Evolutionary conservation across 1,140 invertebrate species (phyloP).

Genomic region (Notospermus geniculatus): DNA sequence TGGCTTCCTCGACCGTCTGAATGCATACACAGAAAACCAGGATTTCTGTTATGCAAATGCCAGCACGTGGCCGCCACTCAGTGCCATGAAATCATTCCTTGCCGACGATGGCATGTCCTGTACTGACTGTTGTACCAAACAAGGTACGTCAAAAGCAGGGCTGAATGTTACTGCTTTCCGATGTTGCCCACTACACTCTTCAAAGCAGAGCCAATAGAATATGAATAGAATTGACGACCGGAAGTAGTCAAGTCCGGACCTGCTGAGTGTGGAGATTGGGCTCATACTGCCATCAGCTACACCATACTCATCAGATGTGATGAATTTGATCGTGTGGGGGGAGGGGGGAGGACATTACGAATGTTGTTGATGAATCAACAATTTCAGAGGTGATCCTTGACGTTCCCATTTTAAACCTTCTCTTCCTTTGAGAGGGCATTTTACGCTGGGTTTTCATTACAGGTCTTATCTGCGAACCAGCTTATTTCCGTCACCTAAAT

Average conservation of each 20-base stretch:
- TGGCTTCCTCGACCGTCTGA: neutral
- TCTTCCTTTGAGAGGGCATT: no score
- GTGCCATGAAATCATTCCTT: neutral
- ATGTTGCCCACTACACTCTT: neutral
- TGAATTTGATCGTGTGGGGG: neutral
- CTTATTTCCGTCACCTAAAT: no score
- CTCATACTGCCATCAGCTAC: neutral
- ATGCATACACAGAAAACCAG: neutral
- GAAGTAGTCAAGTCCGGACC: neutral
- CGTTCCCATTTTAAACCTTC: no score
- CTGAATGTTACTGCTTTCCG: neutral
- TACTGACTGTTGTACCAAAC: neutral
- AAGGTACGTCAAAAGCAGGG: neutral
- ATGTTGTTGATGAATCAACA: no score
- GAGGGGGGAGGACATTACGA: no score
- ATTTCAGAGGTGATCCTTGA: no score
- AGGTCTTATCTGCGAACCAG: no score
- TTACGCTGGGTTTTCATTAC: no score
- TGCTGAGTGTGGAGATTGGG: neutral
- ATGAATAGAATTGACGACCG: neutral
- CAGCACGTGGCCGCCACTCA: neutral
- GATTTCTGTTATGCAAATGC: neutral
- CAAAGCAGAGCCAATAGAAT: neutral
- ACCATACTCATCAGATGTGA: neutral
- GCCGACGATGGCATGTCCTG: neutral